phyloP scores from a whole-genome alignment of 30 jellyfish, hydroid and myxozoan genomes.

The Clytia hemisphaerica region DNA sequence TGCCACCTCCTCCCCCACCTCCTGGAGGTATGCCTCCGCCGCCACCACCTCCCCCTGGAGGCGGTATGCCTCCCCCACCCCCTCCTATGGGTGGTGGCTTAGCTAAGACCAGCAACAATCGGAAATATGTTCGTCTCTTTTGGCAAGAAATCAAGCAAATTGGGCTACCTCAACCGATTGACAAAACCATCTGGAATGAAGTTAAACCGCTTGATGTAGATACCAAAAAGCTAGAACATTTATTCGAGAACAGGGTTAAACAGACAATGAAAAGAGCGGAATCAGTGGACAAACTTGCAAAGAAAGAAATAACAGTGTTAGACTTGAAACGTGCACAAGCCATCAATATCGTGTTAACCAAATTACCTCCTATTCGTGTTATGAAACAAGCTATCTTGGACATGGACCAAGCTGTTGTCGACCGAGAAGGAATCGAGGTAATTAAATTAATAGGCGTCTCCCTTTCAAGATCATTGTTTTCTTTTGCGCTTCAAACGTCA shows the following conservation, averaged over 20 bases:
- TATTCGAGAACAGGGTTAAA: conserved; percentile 85
- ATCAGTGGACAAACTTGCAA: conserved; percentile 53
- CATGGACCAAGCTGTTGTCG: conserved; percentile 97
- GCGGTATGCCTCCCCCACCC: conserved; percentile 59
- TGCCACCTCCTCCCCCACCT: conserved; percentile 33
- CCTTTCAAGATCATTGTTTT: neutral
- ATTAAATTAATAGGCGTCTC: neutral
- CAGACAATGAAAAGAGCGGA: conserved; percentile 58
- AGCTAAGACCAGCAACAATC: conserved; percentile 42
- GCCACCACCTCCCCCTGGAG: conserved; percentile 48
- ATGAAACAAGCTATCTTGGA: conserved; percentile 94
- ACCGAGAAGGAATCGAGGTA: conserved; percentile 97
- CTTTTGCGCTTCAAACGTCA: neutral
- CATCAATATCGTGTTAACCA: conserved; percentile 85
- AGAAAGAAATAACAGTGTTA: conserved; percentile 78
- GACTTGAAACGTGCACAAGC: conserved; percentile 97
- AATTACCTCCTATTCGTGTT: conserved; percentile 90
- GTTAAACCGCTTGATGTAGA: conserved; percentile 85
- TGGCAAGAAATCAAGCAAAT: conserved; percentile 88
- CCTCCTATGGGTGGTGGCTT: conserved; percentile 41
- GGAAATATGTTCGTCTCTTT: conserved; percentile 85
- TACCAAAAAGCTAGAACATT: conserved; percentile 90
- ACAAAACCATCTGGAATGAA: conserved; percentile 78
- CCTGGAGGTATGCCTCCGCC: conserved; percentile 72
- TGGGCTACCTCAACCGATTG: conserved; percentile 42